Percentiles rank a stretch among this genome's conserved stretches.
Evolutionary conservation across 2,113 vertebrate genomes (phyloP).

Genomic region (Xenus cinereus): DNA sequence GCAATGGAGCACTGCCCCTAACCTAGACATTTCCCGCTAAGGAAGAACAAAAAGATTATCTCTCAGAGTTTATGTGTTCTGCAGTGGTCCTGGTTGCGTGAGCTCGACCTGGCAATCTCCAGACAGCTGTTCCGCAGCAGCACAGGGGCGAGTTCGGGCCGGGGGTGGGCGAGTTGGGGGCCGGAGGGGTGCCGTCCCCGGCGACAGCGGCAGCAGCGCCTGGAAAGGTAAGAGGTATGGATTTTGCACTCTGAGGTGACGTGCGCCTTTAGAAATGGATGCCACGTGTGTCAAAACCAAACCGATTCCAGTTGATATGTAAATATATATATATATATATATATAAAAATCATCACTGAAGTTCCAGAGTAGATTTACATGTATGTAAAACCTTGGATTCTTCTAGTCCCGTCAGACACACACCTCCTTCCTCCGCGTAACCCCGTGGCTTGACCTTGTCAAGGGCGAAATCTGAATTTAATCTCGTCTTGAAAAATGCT

Average conservation of each 20-base stretch:
- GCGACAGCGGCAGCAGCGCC: constrained; percentile 4
- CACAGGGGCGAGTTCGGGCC: neutral
- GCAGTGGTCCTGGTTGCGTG: constrained; percentile 24
- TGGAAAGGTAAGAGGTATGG: constrained; percentile 67
- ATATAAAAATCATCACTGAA: neutral
- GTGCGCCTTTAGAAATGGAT: constrained; percentile 31
- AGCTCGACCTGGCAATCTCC: neutral
- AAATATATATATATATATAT: constrained; percentile 15
- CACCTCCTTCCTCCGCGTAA: constrained; percentile 68
- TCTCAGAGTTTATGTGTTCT: neutral
- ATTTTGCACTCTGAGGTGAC: constrained; percentile 37
- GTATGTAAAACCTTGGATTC: constrained; percentile 32
- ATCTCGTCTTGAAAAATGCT: constrained; percentile 63
- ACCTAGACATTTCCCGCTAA: neutral
- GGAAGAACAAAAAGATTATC: neutral
- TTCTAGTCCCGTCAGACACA: constrained; percentile 54
- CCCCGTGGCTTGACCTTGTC: constrained; percentile 77
- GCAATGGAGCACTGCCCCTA: neutral
- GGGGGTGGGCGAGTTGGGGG: neutral
- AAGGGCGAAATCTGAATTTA: constrained; percentile 76
- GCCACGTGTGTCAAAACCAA: constrained; percentile 61
- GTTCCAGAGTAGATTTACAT: constrained; percentile 40
- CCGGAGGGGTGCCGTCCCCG: neutral
- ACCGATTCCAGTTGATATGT: constrained; percentile 63
- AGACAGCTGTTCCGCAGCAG: constrained; percentile 14